Evolutionary conservation across 2,888 invertebrate genomes (phyloP), one percentile per base, ranked within the genome.

Genomic region (Zeuzera pyrina): DNA sequence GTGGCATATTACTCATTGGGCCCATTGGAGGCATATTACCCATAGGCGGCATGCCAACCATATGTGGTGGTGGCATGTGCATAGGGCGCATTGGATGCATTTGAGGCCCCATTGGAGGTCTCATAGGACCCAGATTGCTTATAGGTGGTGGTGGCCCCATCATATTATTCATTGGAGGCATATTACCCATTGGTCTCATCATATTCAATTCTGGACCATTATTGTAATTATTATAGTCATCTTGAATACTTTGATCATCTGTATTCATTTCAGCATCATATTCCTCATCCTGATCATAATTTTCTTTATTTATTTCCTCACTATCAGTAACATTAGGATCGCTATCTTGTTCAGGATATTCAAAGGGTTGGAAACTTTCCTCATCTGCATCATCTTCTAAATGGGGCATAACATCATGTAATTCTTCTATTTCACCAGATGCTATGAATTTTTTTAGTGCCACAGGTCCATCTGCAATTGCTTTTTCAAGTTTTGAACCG

Each of bases 381-480:
- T 79, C 84, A 52, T 81, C 83, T 15, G 87, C 87, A 64, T 87
- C 83, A 24, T 87, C 88, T 41, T 90, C 89, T 30, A 86, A 71
- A 40, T 89, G 86, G 2, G 91, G 91, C 70, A 92, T 89, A 2
- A 92, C 89, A 60, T 93, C 93, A 35, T 89, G 87, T 19, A 94
- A 63, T 54, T 94, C 92, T 56, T 92, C 92, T 41, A 94, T 87
- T 65, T 91, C 92, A 7, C 94, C 94, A 1, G 91, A 89, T 45
- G 90, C 89, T 16, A 94, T 90, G 47, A 89, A 90, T 55, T 89
- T 91, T 56, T 91, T 91, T 12, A 94, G 78, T 24, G 91, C 89
- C 31, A 91, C 87, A 8, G 91, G 89, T 3, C 94, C 94, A 51
- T 92, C 91, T 10, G 88, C 81, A 43, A 94, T 92, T 4, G 91